Base-by-base conservation (phyloP, 53 echinoderm and acorn worm species). In the Stichopus horrens region DNA sequence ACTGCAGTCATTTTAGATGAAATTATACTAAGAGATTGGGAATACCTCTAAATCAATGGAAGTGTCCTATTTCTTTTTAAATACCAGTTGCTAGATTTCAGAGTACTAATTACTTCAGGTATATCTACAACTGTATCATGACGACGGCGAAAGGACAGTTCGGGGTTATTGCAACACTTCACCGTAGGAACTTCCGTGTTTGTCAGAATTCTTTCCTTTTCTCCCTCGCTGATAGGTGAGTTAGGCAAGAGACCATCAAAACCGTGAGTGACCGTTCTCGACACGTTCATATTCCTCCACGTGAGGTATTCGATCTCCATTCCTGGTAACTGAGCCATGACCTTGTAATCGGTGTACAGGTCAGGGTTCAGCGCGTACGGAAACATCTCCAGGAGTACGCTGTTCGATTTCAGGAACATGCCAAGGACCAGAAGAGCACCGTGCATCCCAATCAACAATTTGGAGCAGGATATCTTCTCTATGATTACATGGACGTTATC, bases 321-420 rank as follows among this genome's bases (percentile, higher is more conserved):
- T 18, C 83, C 63, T 2, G 54, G 20, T 54, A 83, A 11, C 13
- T 22, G 60, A 23, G 55, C 7, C 83, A 58, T 54, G 9, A 21
- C 23, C 22, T 8, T 58, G 60, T 20, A 83, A 10, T 16, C 19
- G 20, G 83, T 19, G 22, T 58, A 58, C 9, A 58, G 5, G 7
- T 18, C 23, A 58, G 83, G 37, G 21, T 59, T 63, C 21, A 83
- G 23, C 16, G 83, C 83, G 59, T 83, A 83, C 20, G 83, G 59
- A 23, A 55, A 83, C 83, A 83, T 83, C 55, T 83, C 83, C 20
- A 83, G n/a, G 18, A 83, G 10, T 7, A 83, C 83, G 7, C 55
- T 55, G 20, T 9, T 11, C 21, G 83, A 20, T 22, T 7, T 20
- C 59, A 83, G 60, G 21, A 83, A 83, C 55, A 83, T 58, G 13